A percentile compares a stretch with the other conserved stretches of the same genome.
phyloP scores from a whole-genome alignment of 2,888 invertebrate species.

The Stenodera caucasica region DNA sequence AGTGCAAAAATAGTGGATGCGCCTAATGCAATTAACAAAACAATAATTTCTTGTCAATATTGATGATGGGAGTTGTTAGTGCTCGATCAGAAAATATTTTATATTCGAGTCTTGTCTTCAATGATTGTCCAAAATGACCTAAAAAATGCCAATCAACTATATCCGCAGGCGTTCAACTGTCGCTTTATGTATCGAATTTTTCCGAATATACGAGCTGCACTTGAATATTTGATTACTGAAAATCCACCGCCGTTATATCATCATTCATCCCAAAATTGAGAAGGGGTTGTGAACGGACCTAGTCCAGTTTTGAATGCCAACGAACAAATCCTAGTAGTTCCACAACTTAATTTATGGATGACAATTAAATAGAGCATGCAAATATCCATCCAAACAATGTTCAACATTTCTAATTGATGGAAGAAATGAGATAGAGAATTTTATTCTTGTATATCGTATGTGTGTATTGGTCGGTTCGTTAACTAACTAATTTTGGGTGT shows the following conservation, averaged over 20 bases:
- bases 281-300: not conserved
- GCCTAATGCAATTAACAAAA: not conserved
- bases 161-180: too few relatives aligned
- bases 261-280: conserved; percentile 25
- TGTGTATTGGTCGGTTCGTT: conserved; percentile 33
- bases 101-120: too few relatives aligned
- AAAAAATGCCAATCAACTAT: too few relatives aligned
- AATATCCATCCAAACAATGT: conserved; percentile 30
- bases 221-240: too few relatives aligned
- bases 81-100: too few relatives aligned
- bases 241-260: conserved; percentile 20
- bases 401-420: conserved; percentile 36
- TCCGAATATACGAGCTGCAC: too few relatives aligned
- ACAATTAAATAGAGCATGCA: conserved; percentile 35
- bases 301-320: conserved; percentile 33
- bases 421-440: conserved; percentile 35
- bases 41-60: too few relatives aligned
- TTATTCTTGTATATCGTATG: conserved; percentile 23
- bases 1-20: not conserved
- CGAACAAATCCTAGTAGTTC: conserved; percentile 14
- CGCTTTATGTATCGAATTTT: not conserved
- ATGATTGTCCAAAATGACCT: too few relatives aligned
- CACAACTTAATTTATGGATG: conserved; percentile 33
- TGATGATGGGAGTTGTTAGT: too few relatives aligned
- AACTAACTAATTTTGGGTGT: conserved; percentile 36